A percentile compares a stretch with the other conserved stretches of the same genome.
Evolutionary conservation across 2,888 invertebrate genomes (phyloP).

Genomic region (Bellardia pandia): DNA sequence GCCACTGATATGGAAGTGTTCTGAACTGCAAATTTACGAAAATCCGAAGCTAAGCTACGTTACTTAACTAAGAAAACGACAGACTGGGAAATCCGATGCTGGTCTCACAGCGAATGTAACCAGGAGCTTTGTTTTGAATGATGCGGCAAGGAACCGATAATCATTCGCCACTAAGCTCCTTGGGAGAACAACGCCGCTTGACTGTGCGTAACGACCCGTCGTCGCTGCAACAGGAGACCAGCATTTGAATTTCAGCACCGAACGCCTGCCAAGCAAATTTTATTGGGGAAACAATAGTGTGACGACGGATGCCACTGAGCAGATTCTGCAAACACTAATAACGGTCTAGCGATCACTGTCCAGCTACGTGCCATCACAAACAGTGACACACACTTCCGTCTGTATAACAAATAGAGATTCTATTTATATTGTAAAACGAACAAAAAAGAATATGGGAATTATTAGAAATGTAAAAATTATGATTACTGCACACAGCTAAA

Average conservation of each 20-base stretch:
- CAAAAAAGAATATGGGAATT: slow-evolving; percentile 65
- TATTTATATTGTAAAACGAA: slow-evolving; percentile 33
- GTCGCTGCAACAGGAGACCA: slow-evolving; percentile 86
- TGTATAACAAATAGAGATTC: rapidly evolving
- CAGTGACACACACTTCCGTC: slow-evolving; percentile 87
- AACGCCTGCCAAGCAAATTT: slow-evolving; percentile 80
- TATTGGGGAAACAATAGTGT: slow-evolving; percentile 86
- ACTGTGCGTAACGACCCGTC: slow-evolving; percentile 87
- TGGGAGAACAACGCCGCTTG: slow-evolving; percentile 62
- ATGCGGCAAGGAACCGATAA: slow-evolving; percentile 37
- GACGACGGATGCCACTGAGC: slow-evolving; percentile 88
- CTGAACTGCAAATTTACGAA: slow-evolving; percentile 86
- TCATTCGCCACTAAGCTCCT: slow-evolving; percentile 65
- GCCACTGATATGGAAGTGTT: slow-evolving; percentile 88
- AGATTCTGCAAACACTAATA: slow-evolving; percentile 87
- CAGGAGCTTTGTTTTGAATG: slow-evolving; percentile 65
- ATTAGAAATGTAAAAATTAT: slow-evolving; percentile 1
- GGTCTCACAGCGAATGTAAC: slow-evolving; percentile 81
- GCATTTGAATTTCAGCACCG: slow-evolving; percentile 80
- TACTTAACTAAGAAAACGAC: slow-evolving; percentile 85
- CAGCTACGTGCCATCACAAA: slow-evolving; percentile 88
- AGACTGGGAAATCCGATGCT: slow-evolving; percentile 84
- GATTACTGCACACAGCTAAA: slow-evolving; percentile 30
- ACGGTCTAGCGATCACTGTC: slow-evolving; percentile 86
- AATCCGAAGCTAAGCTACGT: slow-evolving; percentile 88